A percentile compares a stretch with the other conserved stretches of the same genome.
Evolutionary conservation across 2,113 vertebrate genomes (phyloP).

Genomic region (Hypomesus transpacificus): DNA sequence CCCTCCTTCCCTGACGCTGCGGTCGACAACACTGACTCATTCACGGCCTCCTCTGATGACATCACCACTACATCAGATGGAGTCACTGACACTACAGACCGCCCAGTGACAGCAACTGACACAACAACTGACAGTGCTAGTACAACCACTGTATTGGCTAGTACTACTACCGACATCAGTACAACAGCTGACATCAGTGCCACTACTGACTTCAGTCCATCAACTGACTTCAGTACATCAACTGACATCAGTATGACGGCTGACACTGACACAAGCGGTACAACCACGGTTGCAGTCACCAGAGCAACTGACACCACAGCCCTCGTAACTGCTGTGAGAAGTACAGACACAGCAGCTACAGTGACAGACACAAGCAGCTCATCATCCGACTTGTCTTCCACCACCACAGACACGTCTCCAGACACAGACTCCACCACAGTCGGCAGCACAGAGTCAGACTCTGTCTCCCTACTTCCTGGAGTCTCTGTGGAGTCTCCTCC

Average conservation of each 20-base stretch:
- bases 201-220: too few relatives aligned
- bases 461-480: neutral
- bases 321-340: too few relatives aligned
- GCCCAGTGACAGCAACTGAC: neutral
- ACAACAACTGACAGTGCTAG: neutral
- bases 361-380: conserved; percentile 4
- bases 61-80: neutral
- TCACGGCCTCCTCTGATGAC: conserved; percentile 1
- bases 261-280: too few relatives aligned
- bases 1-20: conserved; percentile 5
- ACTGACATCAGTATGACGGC: neutral
- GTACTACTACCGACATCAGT: too few relatives aligned
- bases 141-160: neutral
- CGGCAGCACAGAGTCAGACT: neutral
- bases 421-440: neutral
- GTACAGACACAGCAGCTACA: neutral
- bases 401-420: conserved; percentile 2
- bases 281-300: neutral
- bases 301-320: conserved; percentile 1
- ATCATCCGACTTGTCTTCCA: conserved; percentile 1
- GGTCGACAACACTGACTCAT: neutral
- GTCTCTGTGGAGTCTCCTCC: neutral
- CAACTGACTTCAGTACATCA: neutral
- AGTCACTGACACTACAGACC: neutral
- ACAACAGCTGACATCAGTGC: neutral